Percentiles rank a stretch among this genome's conserved stretches.
Conservation (phyloP, 2,113 vertebrate species). For the Salvator merianae region DNA sequence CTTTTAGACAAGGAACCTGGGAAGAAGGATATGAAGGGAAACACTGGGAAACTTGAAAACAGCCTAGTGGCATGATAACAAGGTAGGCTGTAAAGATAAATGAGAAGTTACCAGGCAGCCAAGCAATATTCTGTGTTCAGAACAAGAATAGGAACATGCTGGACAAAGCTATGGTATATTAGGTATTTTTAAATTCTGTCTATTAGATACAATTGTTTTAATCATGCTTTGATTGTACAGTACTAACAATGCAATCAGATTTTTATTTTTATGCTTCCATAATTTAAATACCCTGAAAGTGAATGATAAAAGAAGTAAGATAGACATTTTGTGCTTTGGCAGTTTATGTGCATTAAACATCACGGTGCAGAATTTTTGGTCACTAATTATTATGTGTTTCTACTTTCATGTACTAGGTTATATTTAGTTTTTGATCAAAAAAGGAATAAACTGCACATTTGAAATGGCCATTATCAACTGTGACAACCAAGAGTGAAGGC, state of each 20-base stretch:
- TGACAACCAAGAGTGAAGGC: constrained; percentile 37
- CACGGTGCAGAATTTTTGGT: not conserved
- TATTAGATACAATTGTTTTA: not conserved
- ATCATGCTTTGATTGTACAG: not conserved
- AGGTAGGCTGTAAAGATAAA: too few relatives aligned
- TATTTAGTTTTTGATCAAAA: constrained; percentile 35
- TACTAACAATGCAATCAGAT: too few relatives aligned
- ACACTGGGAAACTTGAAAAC: too few relatives aligned
- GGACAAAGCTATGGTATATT: too few relatives aligned
- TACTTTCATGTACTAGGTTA: constrained; percentile 44
- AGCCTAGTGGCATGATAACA: not conserved
- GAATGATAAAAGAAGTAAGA: not conserved
- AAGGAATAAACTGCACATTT: constrained; percentile 59
- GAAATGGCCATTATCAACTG: constrained; percentile 61
- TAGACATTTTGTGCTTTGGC: not conserved
- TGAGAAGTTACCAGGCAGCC: not conserved
- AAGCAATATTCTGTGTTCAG: not conserved
- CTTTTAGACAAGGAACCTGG: not conserved
- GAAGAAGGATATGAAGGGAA: not conserved
- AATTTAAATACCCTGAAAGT: not conserved
- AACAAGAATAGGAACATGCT: not conserved
- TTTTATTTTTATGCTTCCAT: not conserved
- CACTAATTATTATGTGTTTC: constrained; percentile 4
- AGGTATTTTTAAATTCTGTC: too few relatives aligned
- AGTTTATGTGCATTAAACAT: not conserved